Percentiles rank a stretch among this genome's conserved stretches.
Conservation (phyloP, 2,888 invertebrate genomes). For the Stratiomys singularior region DNA sequence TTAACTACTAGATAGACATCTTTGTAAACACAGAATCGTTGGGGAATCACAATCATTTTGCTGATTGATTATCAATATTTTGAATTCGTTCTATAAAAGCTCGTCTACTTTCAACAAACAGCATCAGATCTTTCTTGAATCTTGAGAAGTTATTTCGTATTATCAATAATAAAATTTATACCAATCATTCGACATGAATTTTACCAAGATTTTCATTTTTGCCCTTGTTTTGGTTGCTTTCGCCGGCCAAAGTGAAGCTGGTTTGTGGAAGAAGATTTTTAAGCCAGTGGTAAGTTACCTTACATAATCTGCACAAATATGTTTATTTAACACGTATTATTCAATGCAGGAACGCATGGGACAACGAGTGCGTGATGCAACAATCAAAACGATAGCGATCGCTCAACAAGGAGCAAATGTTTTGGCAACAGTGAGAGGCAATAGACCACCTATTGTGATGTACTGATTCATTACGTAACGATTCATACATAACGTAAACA, state of each 20-base stretch:
- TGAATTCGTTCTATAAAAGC: no score
- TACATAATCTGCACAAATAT: no score
- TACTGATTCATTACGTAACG: no score
- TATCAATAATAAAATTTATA: background rate
- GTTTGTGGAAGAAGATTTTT: constrained; percentile 40
- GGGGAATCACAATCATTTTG: no score
- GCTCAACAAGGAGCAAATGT: constrained; percentile 36
- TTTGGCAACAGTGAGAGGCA: constrained; percentile 23
- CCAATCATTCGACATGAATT: constrained; percentile 15
- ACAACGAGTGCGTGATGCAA: constrained; percentile 21
- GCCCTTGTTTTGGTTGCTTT: constrained; percentile 23
- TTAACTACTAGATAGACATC: no score
- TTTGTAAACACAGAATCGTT: no score
- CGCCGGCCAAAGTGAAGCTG: constrained; percentile 31
- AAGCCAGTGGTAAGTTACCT: constrained; percentile 40
- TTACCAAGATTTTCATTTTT: constrained; percentile 39
- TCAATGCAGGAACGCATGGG: constrained; percentile 16
- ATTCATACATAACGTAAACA: no score
- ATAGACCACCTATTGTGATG: background rate
- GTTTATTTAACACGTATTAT: background rate
- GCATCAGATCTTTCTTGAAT: background rate
- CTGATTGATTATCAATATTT: no score
- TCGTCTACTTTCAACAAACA: no score
- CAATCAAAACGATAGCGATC: constrained; percentile 21
- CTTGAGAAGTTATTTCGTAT: background rate